These are phyloP conservation scores for Amblyjoppa fuscipennis DNA, from an alignment of 2,888 invertebrate genomes.

Conservation along the genomic window DNA sequence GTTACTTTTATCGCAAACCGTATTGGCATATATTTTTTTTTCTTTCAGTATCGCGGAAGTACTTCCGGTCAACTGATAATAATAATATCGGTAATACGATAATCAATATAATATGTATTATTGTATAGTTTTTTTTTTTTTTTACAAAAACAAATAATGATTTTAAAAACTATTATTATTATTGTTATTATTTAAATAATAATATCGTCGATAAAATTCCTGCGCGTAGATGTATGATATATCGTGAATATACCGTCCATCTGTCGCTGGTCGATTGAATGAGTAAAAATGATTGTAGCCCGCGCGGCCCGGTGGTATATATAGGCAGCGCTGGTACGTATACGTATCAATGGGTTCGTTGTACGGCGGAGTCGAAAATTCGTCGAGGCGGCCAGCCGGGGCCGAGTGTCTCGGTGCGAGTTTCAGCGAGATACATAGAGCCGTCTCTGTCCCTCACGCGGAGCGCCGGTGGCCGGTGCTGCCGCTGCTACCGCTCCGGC, in stretches of 20 bases:
- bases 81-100: slow-evolving; percentile 8
- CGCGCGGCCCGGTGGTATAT: slow-evolving; percentile 31
- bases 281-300: slow-evolving; percentile 60
- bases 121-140: too few species aligned
- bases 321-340: slow-evolving; percentile 38
- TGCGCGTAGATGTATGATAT: neutral
- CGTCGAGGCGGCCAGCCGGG: slow-evolving; percentile 39
- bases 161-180: too few species aligned
- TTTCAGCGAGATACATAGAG: slow-evolving; percentile 52
- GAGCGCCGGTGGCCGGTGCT: slow-evolving; percentile 46
- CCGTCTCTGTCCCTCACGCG: slow-evolving; percentile 38
- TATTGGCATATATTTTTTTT: slow-evolving; percentile 21
- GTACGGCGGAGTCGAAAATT: slow-evolving; percentile 67
- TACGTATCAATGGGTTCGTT: slow-evolving; percentile 67
- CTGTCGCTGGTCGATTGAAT: slow-evolving; percentile 47
- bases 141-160: too few species aligned
- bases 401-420: slow-evolving; percentile 44
- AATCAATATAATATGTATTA: neutral
- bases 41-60: slow-evolving; percentile 18
- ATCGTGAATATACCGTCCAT: neutral
- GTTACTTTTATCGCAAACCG: slow-evolving; percentile 35
- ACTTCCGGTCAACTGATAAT: slow-evolving; percentile 18
- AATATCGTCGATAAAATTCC: slow-evolving; percentile 20
- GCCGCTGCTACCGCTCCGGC: slow-evolving; percentile 29
- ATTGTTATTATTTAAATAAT: neutral